Base-by-base conservation (phyloP, 2,888 invertebrate species). In the Cantharis nigra region DNA sequence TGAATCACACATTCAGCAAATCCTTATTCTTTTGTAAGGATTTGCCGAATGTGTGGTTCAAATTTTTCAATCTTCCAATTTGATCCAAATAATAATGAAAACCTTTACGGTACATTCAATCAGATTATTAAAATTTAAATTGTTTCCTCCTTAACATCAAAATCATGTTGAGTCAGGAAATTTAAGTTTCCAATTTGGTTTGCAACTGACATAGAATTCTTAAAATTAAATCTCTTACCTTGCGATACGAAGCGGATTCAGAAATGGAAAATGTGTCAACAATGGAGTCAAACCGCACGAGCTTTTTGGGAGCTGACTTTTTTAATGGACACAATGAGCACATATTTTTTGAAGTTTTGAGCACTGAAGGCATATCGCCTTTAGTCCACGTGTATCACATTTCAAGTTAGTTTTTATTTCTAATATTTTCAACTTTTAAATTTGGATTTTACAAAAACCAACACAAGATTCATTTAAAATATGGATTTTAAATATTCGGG, bases 191-290 rank as follows among this genome's bases (percentile, higher is more conserved):
- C n/a, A 49, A 49, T n/a, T 49, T 49, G n/a, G n/a, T 49, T 49
- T 49, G 49, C n/a, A 49, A 1, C n/a, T n/a, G 49, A 49, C n/a
- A 49, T n/a, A 49, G 49, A 16, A 49, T n/a, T 49, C 49, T 49
- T 49, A 49, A 49, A 49, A 49, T 49, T 49, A 49, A 49, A 11
- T n/a, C n/a, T 69, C 78, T 78, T 81, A 82, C 82, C 82, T 81
- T 82, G 64, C 80, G 73, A 71, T 81, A 78, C 7, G 79, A 77
- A 62, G 79, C 69, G 3, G 81, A 78, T 82, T 91, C 91, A 65
- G 91, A 91, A 82, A 91, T 90, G 75, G 92, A 92, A 84, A 91
- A 92, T 20, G 92, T 92, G 85, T 92, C 92, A 83, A 92, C 91
- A 82, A 91, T 88, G 9, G 92, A 91, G 86, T 92, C 91, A 85